phyloP scores from a whole-genome alignment of 2,797 vertebrate species.

The Staurois parvus region DNA sequence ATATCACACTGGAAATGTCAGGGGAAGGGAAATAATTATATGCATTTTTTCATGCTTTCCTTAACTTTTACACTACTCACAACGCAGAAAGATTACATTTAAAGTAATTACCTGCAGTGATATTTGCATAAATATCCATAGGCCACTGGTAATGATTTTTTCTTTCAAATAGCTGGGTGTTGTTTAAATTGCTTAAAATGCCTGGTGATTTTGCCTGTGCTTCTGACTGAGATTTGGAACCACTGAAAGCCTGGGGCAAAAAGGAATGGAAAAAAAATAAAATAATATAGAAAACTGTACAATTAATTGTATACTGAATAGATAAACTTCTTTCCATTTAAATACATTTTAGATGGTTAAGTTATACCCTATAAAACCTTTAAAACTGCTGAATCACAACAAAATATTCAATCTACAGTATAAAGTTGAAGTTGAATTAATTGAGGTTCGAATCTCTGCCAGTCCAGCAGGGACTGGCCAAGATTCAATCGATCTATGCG shows the following conservation, averaged over 20 bases:
- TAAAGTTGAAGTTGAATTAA: too few species aligned
- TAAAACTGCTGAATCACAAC: too few species aligned
- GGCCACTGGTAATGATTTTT: constrained; percentile 6
- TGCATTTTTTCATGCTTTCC: constrained; percentile 33
- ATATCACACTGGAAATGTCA: constrained; percentile 9
- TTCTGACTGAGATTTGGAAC: neutral
- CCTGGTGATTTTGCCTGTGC: neutral
- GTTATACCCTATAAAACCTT: too few species aligned
- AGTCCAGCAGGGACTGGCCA: too few species aligned
- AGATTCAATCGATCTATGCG: too few species aligned
- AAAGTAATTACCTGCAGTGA: constrained; percentile 37
- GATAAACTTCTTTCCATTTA: neutral
- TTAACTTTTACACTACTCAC: constrained; percentile 37
- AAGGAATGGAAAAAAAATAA: neutral
- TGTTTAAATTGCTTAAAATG: constrained; percentile 18
- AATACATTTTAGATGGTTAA: neutral
- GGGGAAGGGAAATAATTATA: constrained; percentile 31
- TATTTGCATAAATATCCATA: constrained; percentile 47
- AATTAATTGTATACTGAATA: neutral
- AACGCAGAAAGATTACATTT: constrained; percentile 46
- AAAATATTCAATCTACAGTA: too few species aligned
- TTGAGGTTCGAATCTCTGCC: too few species aligned
- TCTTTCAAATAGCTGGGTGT: constrained; percentile 5
- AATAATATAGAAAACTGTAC: too few species aligned
- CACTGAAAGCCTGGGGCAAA: neutral